Evolutionary conservation across 2,797 vertebrate species (phyloP).

Genomic region (Argyrosomus regius): DNA sequence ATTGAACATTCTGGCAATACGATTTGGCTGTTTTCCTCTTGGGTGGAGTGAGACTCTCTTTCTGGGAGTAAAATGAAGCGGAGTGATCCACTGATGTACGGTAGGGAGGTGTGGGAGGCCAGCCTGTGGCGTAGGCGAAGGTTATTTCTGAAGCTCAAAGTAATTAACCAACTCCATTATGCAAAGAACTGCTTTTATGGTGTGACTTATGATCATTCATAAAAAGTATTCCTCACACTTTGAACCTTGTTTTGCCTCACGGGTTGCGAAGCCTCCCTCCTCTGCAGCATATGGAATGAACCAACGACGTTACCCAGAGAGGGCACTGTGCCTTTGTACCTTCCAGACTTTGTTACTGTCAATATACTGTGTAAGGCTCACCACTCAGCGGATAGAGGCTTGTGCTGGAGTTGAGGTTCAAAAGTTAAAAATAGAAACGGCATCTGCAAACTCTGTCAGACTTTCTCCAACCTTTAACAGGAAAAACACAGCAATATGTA

Average conservation of each 20-base stretch:
- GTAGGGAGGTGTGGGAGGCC: not conserved
- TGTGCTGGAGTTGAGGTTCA: constrained; percentile 12
- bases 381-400: constrained; percentile 10
- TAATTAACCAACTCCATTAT: constrained; percentile 33
- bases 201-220: constrained; percentile 20
- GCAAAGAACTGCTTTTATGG: constrained; percentile 10
- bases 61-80: constrained; percentile 20
- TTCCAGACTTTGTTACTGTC: constrained; percentile 8
- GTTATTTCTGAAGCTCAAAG: constrained; percentile 34
- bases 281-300: not conserved
- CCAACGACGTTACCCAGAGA: not conserved
- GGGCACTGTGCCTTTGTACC: not conserved
- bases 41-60: constrained; percentile 21
- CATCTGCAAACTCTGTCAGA: not conserved
- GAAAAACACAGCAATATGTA: not conserved
- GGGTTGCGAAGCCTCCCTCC: constrained; percentile 1
- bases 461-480: constrained; percentile 10
- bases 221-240: constrained; percentile 10
- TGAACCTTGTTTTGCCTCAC: not conserved
- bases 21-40: constrained; percentile 23
- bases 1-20: constrained; percentile 33
- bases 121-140: not conserved
- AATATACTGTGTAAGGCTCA: not conserved
- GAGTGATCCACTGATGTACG: not conserved
- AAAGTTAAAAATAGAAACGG: not conserved